Conservation (phyloP, 1,140 invertebrate genomes). For the Sarcophaga bullata region DNA sequence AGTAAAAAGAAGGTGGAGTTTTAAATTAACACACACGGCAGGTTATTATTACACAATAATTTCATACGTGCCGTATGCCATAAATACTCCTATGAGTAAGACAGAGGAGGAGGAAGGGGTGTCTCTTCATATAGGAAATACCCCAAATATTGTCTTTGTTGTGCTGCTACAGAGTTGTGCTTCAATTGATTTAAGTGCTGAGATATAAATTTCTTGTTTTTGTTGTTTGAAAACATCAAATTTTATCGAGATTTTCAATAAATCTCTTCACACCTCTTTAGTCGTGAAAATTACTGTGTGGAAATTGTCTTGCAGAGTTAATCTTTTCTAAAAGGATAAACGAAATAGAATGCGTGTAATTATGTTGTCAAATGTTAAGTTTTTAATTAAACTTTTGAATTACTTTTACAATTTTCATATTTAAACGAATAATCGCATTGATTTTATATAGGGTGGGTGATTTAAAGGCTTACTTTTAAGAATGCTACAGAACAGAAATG, state of each 20-base stretch:
- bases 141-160: no score
- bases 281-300: neutral
- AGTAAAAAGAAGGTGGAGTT: constrained; percentile 23
- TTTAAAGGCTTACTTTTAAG: no score
- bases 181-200: constrained; percentile 12
- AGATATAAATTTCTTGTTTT: constrained; percentile 30
- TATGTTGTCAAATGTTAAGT: neutral
- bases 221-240: neutral
- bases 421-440: no score
- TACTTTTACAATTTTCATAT: no score
- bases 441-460: no score
- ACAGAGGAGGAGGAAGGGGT: no score
- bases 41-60: constrained; percentile 30
- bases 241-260: constrained; percentile 27
- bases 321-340: neutral
- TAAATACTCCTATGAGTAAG: no score
- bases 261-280: constrained; percentile 28
- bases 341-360: neutral
- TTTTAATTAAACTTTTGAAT: neutral
- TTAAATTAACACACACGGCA: constrained; percentile 36
- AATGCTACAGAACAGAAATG: no score
- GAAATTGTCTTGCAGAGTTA: neutral
- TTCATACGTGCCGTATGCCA: neutral
- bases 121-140: no score
- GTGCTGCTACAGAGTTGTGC: no score